Evolutionary conservation across 2,113 vertebrate genomes (phyloP), one percentile per base, ranked within the genome.

Genomic region (Oreochromis aureus): DNA sequence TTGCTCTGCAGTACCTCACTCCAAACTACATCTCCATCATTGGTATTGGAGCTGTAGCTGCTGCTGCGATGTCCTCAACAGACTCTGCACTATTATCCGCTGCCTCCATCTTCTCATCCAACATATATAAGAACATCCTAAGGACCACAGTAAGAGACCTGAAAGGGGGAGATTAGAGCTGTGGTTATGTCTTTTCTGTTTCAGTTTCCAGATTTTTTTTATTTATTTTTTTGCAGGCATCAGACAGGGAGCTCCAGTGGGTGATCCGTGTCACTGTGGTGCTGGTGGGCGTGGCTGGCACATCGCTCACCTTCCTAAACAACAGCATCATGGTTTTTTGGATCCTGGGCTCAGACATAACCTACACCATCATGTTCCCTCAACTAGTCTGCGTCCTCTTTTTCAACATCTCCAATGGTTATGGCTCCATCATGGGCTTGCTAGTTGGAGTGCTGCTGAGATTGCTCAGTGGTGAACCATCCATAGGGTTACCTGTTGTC

Each of bases 311-410:
- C 34, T 94, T 96, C 85, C 56, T 93, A 15, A 87, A 95, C 24
- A 91, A 88, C 85, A 97, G 96, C 44, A 30, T 97, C 63, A 95
- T 96, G 2, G 61, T 96, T 55, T 94, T 97, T 36, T 97, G 97
- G 97, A 94, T 97, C 71, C 92, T 97, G 84, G 95, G 95, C 0
- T 93, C 96, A 13, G 95, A 96, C 82, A 91, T 98, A 59, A 93
- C 96, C 13, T 97, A 97, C 0, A 88, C 93, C 4, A 41, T 97
- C 27, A 94, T 97, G 32, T 96, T 98, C 48, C 96, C 97, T 27
- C 97, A 97, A 84, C 94, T 97, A 7, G 87, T 96, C 80, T 97
- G 96, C 0, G 86, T 93, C 71, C 93, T 95, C 11, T 95, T 93
- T 4, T 48, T 90, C 61, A 86, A 95, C n/a, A 71, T 90, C 55